phyloP scores from a whole-genome alignment of 2,113 vertebrate species.

The Silurus meridionalis region DNA sequence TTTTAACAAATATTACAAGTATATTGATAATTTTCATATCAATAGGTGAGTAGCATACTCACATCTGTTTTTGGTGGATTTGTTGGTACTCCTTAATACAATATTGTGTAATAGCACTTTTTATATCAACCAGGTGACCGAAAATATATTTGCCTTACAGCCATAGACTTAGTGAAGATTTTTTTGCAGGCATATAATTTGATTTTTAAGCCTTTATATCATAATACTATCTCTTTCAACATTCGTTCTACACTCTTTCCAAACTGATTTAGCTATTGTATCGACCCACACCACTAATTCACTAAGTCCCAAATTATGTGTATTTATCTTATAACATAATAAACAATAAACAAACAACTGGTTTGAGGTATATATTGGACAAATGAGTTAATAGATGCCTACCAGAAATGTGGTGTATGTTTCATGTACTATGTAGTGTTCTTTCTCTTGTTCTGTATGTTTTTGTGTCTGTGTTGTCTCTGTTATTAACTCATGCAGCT shows the following conservation, averaged over 20 bases:
- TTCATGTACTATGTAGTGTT: no score
- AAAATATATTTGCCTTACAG: neutral
- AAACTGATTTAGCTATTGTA: neutral
- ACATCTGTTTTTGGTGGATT: no score
- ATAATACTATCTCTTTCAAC: neutral
- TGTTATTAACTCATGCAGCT: no score
- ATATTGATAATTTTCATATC: no score
- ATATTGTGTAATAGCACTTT: neutral
- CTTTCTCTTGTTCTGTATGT: no score
- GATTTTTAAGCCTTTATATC: neutral
- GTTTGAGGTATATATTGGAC: no score
- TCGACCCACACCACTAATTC: neutral
- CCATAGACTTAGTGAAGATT: neutral
- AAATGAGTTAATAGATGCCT: neutral
- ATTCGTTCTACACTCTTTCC: neutral
- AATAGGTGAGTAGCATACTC: no score
- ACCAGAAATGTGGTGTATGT: no score
- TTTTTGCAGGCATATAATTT: neutral
- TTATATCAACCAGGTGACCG: neutral
- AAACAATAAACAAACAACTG: no score
- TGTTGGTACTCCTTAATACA: neutral
- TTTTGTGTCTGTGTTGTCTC: no score
- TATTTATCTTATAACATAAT: neutral
- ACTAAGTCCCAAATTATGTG: neutral
- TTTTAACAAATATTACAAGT: no score